A percentile compares a stretch with the other conserved stretches of the same genome.
Evolutionary conservation across 2,888 invertebrate species (phyloP).

Genomic region (Sceliomorpha sp.): DNA sequence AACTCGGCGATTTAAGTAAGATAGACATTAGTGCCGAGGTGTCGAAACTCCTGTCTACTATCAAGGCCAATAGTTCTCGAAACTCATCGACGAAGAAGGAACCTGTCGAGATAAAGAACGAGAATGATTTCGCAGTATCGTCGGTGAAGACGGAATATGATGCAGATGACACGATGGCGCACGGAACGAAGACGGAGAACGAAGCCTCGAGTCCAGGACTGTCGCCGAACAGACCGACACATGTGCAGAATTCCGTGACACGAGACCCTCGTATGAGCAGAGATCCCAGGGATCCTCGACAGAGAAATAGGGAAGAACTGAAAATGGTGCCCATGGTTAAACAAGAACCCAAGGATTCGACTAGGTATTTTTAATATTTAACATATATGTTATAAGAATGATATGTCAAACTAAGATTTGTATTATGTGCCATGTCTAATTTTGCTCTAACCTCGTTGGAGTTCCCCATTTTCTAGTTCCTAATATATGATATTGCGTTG

Average conservation of each 20-base stretch:
- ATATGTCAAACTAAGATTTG: no score
- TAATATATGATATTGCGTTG: no score
- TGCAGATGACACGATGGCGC: conserved; percentile 22
- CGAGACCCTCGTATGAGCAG: conserved; percentile 76
- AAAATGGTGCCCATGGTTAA: conserved; percentile 20
- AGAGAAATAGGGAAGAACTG: conserved; percentile 52
- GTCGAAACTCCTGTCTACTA: conserved; percentile 85
- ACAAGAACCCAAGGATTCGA: conserved; percentile 47
- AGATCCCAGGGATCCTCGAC: conserved; percentile 71
- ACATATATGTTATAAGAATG: no score
- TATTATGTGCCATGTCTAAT: no score
- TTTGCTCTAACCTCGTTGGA: no score
- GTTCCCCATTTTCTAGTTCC: no score
- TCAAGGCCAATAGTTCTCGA: conserved; percentile 77
- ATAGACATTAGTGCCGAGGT: conserved; percentile 88
- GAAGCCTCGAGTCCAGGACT: conserved; percentile 67
- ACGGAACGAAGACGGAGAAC: conserved; percentile 60
- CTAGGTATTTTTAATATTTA: conserved; percentile 20
- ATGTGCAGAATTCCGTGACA: conserved; percentile 52
- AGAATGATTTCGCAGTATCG: conserved; percentile 17
- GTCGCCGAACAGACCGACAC: conserved; percentile 58
- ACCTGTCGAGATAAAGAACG: conserved; percentile 12
- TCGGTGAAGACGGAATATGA: conserved; percentile 14
- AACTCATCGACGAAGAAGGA: conserved; percentile 38
- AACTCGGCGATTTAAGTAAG: conserved; percentile 86